A percentile compares a stretch with the other conserved stretches of the same genome.
These are phyloP conservation scores for Raphicerus campestris DNA, from an alignment of 2,113 vertebrate genomes.

Conservation along the genomic window DNA sequence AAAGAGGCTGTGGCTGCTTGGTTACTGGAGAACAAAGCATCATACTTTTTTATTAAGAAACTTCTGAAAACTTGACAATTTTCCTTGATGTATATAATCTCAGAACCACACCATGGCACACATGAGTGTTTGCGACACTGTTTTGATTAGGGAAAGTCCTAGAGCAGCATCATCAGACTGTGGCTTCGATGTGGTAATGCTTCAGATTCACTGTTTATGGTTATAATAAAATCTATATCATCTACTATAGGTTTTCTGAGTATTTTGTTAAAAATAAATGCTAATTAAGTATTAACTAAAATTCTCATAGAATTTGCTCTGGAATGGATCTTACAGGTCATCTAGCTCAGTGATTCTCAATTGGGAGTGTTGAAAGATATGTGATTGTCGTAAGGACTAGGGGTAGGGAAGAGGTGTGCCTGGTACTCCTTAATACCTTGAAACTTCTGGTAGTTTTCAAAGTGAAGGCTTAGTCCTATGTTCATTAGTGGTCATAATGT, in stretches of 20 bases:
- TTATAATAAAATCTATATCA: background rate
- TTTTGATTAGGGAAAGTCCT: background rate
- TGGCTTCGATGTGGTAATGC: background rate
- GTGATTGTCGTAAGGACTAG: background rate
- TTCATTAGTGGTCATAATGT: background rate
- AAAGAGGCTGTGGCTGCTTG: background rate
- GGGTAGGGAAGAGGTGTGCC: background rate
- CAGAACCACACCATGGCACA: background rate
- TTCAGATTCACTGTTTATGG: background rate
- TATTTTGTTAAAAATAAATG: slow-evolving; percentile 9
- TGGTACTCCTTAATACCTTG: background rate
- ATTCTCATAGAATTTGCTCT: background rate
- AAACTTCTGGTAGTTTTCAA: background rate
- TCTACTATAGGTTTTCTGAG: background rate
- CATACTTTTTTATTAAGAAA: background rate
- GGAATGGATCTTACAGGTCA: background rate
- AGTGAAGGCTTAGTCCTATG: background rate
- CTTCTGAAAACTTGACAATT: background rate
- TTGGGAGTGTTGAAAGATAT: background rate
- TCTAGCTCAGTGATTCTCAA: background rate
- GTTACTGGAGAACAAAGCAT: background rate
- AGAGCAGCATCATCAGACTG: background rate
- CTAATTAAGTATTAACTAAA: background rate
- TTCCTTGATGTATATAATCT: background rate
- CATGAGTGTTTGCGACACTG: background rate